A percentile compares a stretch with the other conserved stretches of the same genome.
Evolutionary conservation across 2,888 invertebrate species (phyloP).

Genomic region (Thalpophila matura): DNA sequence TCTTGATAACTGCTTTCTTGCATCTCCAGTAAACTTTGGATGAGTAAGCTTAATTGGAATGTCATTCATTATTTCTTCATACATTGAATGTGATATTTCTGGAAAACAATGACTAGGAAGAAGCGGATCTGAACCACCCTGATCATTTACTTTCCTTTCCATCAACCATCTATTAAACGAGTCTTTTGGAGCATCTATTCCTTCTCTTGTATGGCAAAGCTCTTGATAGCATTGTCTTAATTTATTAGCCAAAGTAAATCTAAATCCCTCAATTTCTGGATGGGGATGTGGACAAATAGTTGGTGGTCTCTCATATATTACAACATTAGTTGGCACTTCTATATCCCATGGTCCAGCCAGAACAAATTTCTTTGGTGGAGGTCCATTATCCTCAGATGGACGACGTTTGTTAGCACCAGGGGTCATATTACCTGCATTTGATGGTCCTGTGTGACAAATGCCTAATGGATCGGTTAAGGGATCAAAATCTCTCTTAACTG

Average conservation of each 20-base stretch:
- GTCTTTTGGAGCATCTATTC: slow-evolving; percentile 98
- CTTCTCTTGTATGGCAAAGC: slow-evolving; percentile 97
- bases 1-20: slow-evolving; percentile 97
- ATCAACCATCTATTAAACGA: slow-evolving; percentile 99
- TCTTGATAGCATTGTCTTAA: slow-evolving; percentile 98
- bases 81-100: slow-evolving; percentile 98
- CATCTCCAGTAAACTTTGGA: slow-evolving; percentile 98
- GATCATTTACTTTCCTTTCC: slow-evolving; percentile 97
- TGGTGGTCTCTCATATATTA: slow-evolving; percentile 96
- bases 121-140: slow-evolving; percentile 96
- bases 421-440: slow-evolving; percentile 85
- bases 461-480: slow-evolving; percentile 98
- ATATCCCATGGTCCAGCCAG: slow-evolving; percentile 98
- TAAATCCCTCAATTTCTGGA: slow-evolving; percentile 97
- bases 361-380: slow-evolving; percentile 96
- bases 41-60: slow-evolving; percentile 98
- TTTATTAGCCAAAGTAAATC: slow-evolving; percentile 95
- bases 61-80: slow-evolving; percentile 99
- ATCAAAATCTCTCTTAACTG: slow-evolving; percentile 95
- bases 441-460: slow-evolving; percentile 91
- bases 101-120: slow-evolving; percentile 97
- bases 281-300: slow-evolving; percentile 97
- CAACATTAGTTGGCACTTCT: slow-evolving; percentile 97
- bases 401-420: slow-evolving; percentile 93
- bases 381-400: slow-evolving; percentile 95